Evolutionary conservation across 2,797 vertebrate species (phyloP).

Genomic region (Crenuchus spilurus): DNA sequence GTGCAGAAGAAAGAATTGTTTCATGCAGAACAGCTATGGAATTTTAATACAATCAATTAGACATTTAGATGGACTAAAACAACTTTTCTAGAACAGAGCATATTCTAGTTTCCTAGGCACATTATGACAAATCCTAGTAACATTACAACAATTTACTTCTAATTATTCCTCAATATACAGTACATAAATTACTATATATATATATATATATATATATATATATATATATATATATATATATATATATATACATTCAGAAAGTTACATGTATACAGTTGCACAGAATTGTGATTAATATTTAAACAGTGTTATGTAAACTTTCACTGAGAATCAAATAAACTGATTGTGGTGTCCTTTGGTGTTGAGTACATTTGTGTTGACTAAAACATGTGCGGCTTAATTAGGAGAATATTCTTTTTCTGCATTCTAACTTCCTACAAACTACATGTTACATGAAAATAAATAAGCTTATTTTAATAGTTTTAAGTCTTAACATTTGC

Average conservation of each 20-base stretch:
- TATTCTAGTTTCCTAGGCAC: not conserved
- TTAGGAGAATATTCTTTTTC: too few relatives aligned
- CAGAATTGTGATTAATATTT: not conserved
- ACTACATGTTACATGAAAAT: too few relatives aligned
- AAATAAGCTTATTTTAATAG: too few relatives aligned
- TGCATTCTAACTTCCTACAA: too few relatives aligned
- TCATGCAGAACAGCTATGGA: not conserved
- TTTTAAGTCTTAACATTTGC: too few relatives aligned
- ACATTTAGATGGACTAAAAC: not conserved
- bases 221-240: not conserved
- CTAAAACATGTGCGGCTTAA: too few relatives aligned
- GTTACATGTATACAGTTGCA: not conserved
- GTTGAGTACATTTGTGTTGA: not conserved
- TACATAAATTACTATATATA: too few relatives aligned
- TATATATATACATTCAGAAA: not conserved
- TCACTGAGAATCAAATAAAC: slow-evolving; percentile 24
- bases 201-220: too few relatives aligned
- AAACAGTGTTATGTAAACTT: not conserved
- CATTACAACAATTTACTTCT: not conserved
- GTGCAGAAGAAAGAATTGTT: not conserved
- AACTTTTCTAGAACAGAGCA: too few relatives aligned
- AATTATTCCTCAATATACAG: not conserved
- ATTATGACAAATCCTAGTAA: not conserved
- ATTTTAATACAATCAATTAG: not conserved
- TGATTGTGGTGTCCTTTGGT: not conserved